Evolutionary conservation across 2,888 invertebrate genomes (phyloP).

Genomic region (Phyto melanocephala): DNA sequence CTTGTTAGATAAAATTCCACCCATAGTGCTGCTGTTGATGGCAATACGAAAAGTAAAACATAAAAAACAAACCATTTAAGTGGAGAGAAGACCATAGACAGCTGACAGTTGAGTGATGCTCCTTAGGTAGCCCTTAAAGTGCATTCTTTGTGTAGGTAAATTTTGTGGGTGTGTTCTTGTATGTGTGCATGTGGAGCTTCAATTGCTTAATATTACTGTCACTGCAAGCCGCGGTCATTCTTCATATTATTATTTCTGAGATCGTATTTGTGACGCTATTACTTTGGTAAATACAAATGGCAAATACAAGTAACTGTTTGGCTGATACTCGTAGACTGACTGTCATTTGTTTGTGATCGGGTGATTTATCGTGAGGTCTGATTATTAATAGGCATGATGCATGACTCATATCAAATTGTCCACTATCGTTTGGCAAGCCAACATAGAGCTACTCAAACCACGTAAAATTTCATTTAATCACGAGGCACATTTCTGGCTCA

Average conservation of each 20-base stretch:
- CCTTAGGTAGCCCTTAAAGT: conserved; percentile 48
- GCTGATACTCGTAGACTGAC: no score
- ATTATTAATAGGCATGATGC: no score
- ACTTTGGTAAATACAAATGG: background rate
- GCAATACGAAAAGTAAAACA: background rate
- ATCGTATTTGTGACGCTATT: conserved; percentile 6
- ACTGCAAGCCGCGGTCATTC: background rate
- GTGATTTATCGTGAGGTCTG: no score
- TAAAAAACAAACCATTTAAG: background rate
- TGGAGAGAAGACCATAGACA: conserved; percentile 25
- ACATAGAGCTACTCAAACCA: no score
- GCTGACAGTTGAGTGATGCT: conserved; percentile 57
- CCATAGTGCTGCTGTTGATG: background rate
- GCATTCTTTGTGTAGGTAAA: conserved; percentile 2
- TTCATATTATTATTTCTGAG: background rate
- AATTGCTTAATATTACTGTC: background rate
- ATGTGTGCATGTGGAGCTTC: no score
- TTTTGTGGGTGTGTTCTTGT: background rate
- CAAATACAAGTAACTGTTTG: no score
- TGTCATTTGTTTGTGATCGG: no score
- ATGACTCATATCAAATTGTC: no score
- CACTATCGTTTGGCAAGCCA: no score
- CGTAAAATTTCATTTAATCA: no score
- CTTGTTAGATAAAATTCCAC: no score
- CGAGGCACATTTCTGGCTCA: no score